Evolutionary conservation across 1,140 invertebrate genomes (phyloP).

Genomic region (Himalopsyche phryganea): DNA sequence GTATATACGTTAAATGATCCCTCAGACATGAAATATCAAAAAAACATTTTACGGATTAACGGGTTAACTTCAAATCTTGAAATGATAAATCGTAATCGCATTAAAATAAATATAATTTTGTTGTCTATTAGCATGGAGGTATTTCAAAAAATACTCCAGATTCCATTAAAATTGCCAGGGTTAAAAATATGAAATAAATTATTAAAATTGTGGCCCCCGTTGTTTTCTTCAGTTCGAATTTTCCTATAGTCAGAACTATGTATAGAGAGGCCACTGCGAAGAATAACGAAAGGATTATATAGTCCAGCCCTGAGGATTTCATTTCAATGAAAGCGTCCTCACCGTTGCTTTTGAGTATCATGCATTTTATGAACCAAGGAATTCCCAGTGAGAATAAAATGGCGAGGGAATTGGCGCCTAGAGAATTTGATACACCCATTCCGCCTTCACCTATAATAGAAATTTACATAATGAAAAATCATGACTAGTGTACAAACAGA

Average conservation of each 20-base stretch:
- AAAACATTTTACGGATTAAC: no score
- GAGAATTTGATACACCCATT: conserved; percentile 80
- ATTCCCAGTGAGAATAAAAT: conserved; percentile 81
- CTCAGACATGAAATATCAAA: no score
- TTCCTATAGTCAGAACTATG: conserved; percentile 52
- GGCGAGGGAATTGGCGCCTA: conserved; percentile 82
- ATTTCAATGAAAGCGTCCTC: conserved; percentile 48
- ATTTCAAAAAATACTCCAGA: conserved; percentile 52
- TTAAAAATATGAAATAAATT: conserved; percentile 62
- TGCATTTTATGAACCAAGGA: conserved; percentile 77
- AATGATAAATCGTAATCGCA: no score
- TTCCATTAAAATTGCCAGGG: conserved; percentile 58
- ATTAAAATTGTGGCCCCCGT: conserved; percentile 57
- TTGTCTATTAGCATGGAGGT: no score
- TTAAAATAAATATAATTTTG: no score
- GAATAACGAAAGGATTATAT: conserved; percentile 62
- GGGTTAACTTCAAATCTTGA: no score
- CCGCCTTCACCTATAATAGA: conserved; percentile 75
- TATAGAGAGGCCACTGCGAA: conserved; percentile 58
- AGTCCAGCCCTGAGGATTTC: conserved; percentile 60
- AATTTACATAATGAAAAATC: conserved; percentile 31
- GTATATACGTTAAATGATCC: no score
- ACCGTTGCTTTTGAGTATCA: conserved; percentile 53
- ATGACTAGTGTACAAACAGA: no score
- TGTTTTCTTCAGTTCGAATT: conserved; percentile 57